Base-by-base conservation (phyloP, 2,113 vertebrate species). In the Castor canadensis region DNA sequence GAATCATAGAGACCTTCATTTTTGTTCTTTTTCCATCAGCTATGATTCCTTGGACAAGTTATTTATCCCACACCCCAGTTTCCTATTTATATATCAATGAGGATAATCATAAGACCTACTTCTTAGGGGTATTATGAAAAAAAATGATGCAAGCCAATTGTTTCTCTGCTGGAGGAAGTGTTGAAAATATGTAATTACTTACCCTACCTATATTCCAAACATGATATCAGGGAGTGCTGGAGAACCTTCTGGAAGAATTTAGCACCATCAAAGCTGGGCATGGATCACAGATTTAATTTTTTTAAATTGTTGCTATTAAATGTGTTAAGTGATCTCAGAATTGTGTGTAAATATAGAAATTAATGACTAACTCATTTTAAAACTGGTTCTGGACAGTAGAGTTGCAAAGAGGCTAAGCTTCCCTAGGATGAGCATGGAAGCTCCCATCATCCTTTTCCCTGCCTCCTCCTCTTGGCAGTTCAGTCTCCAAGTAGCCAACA, bases 241-340 rank as follows among this genome's bases (percentile, higher is more conserved):
- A 95, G 66, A 94, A 54, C 16, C 52, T 87, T 71, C 64, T 1
- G 38, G 24, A n/a, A 95, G 83, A 91, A 77, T 38, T 88, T 24
- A 79, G 22, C 3, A 56, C 12, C 30, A 0, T 82, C 43, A 20
- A 58, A 69, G 22, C 12, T 26, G 38, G 43, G 30, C 24, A 7
- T 54, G 69, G 40, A 10, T 45, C 19, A 72, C 38, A 1, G 40
- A 66, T 40, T 54, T 58, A 12, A 56, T 47, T 43, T 64, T 60
- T 52, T 38, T 19, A 60, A 71, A 0, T 83, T 75, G 7, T 84
- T 64, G 56, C 19, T 6, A 67, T 28, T 82, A 69, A 87, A 56
- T 91, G 40, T 82, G 43, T 85, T 49, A 66, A 16, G 5, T 54
- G 40, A 79, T 73, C 11, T 43, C 80, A 66, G 56, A 38, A 52